Base-by-base conservation (phyloP, 2,797 vertebrate species). In the Phrynocephalus vlangalii region DNA sequence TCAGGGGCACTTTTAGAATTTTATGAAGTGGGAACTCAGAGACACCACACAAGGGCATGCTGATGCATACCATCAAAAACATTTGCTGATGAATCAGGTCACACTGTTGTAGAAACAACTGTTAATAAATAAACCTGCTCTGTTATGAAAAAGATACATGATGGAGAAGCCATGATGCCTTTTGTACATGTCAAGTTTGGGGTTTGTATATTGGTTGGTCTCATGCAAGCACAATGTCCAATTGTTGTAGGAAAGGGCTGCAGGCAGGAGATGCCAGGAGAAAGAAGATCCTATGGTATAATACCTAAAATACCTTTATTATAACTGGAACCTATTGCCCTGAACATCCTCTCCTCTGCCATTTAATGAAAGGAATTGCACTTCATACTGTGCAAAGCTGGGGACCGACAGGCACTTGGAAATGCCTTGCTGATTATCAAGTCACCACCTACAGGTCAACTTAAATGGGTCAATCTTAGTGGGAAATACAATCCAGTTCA, bases 81-180 rank as follows among this genome's bases (percentile, higher is more conserved):
- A 86, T 73, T 86, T 86, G 78, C 78, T 80, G 7, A 52, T 30
- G 38, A 22, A 86, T 67, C 48, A 79, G 60, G 50, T 56, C 30
- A 79, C 48, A 48, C 50, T 22, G 11, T 67, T 13, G 50, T n/a
- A 44, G 28, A 68, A 79, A 22, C 50, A 79, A 71, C n/a, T 50
- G 38, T 28, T 9, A 72, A 86, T 79, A 60, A 60, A 16, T 44
- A 71, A 44, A 4, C 9, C 10, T 72, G 18, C 10, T 72, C 18
- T 30, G 9, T 0, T 1, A 18, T 56, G 24, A 15, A 80, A 48
- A 72, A 86, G 24, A 52, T 50, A 68, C 44, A 18, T n/a, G 48
- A 18, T 26, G 68, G 28, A 48, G 67, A 50, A 44, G 66, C 15
- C 33, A 70, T n/a, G 44, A 50, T 16, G 26, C 26, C 28, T 82